phyloP scores from a whole-genome alignment of 2,113 vertebrate genomes.

The Galbula dea region DNA sequence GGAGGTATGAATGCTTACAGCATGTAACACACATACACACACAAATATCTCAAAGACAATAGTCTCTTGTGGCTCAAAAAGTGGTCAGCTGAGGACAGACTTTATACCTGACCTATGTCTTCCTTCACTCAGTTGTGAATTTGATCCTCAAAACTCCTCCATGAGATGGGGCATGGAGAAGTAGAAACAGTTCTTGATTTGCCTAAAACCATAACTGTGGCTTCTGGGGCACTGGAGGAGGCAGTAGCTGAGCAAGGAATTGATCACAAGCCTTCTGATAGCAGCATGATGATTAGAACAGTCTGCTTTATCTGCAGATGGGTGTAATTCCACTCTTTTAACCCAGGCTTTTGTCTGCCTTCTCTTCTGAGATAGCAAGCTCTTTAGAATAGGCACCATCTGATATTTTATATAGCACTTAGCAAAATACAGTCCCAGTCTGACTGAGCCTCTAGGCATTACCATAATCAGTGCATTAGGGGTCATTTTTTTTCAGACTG shows the following conservation, averaged over 20 bases:
- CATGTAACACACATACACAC: not conserved
- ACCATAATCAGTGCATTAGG: slow-evolving; percentile 57
- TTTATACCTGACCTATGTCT: not conserved
- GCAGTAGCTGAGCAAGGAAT: not conserved
- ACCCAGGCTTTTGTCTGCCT: slow-evolving; percentile 17
- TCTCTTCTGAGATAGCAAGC: slow-evolving; percentile 5
- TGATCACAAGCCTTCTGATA: slow-evolving; percentile 28
- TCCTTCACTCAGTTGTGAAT: not conserved
- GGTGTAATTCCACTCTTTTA: slow-evolving; percentile 30
- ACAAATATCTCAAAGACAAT: accelerated
- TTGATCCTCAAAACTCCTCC: not conserved
- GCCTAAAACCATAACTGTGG: not conserved
- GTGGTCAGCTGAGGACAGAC: not conserved
- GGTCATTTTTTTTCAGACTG: slow-evolving; percentile 38
- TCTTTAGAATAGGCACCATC: not conserved
- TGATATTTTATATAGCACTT: slow-evolving; percentile 53
- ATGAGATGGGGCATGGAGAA: not conserved
- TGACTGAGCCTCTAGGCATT: slow-evolving; percentile 20
- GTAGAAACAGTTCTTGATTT: not conserved
- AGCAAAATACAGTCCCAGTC: slow-evolving; percentile 25
- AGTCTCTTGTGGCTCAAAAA: not conserved
- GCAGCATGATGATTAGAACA: not conserved
- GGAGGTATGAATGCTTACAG: not conserved
- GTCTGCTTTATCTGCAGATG: slow-evolving; percentile 23
- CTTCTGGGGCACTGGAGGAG: not conserved